Evolutionary conservation across 2,113 vertebrate genomes (phyloP), one percentile per base, ranked within the genome.

Genomic region (Laterallus jamaicensis): DNA sequence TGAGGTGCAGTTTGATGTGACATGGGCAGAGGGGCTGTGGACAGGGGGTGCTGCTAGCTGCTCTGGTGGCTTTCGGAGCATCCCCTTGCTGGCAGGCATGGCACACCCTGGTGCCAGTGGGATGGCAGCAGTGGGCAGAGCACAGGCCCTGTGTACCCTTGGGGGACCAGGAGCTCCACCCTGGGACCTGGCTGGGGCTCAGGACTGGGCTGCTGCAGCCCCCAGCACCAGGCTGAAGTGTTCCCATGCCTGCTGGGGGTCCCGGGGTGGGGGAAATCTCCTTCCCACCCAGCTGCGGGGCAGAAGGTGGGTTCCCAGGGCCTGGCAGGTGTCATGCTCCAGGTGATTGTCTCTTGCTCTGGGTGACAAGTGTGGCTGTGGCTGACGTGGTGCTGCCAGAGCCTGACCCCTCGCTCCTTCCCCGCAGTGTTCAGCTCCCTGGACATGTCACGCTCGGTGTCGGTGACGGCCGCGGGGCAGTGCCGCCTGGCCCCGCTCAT

Each of bases 401-500:
- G 52, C n/a, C 87, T 66, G 22, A 90, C 19, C 12, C 35, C 9
- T 0, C 11, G 1, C 44, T 82, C 77, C 22, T 79, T 92, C 14
- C 63, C 63, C 19, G 3, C 94, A 99, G 99, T 99, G 40, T 99
- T 99, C 98, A 99, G 97, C 95, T 99, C 99, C 25, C 94, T 99
- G 96, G 99, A 99, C 97, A 99, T 99, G 99, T 99, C 99, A 0
- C 99, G 99, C 68, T 99, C 99, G 0, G 99, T 99, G 90, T 99
- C 99, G 0, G 99, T 99, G 97, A 99, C 99, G 0, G 98, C 99
- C 0, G 98, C 99, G 0, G 99, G 99, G 29, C 99, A 99, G 98
- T 99, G 99, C 96, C 99, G 99, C n/a, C 98, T 99, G 35, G 99
- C 99, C 20, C 99, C 99, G 0, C 98, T 99, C 81, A 99, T 99